A percentile compares a stretch with the other conserved stretches of the same genome.
Conservation (phyloP, 2,113 vertebrate species). For the Elachura formosa region DNA sequence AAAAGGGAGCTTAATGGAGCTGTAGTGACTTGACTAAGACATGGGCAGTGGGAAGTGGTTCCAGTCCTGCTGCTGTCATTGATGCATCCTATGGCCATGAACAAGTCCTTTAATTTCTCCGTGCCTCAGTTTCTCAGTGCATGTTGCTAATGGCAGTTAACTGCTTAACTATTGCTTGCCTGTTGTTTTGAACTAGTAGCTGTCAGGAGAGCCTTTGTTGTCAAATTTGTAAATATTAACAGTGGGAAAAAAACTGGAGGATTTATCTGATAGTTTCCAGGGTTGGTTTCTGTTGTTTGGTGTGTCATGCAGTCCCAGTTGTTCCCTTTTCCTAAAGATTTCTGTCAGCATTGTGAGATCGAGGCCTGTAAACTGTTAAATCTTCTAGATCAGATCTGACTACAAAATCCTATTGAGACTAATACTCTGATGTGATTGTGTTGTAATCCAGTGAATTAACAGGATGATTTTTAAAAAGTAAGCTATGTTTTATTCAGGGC, state of each 20-base stretch:
- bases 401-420: constrained; percentile 18
- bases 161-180: neutral
- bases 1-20: neutral
- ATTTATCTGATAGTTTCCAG: neutral
- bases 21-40: neutral
- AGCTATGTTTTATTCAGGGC: neutral
- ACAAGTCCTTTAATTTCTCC: neutral
- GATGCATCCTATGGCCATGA: neutral
- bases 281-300: neutral
- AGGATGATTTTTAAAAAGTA: neutral
- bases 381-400: neutral
- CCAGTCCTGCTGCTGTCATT: neutral
- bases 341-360: neutral
- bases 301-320: neutral
- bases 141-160: neutral
- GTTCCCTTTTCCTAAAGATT: neutral
- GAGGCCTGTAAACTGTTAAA: neutral
- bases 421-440: constrained; percentile 1
- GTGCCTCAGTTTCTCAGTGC: neutral
- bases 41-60: neutral
- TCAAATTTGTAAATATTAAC: neutral
- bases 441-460: constrained; percentile 29
- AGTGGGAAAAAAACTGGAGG: neutral
- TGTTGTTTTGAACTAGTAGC: neutral
- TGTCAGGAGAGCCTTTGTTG: neutral